Conservation (phyloP, 2,113 vertebrate genomes). For the Semnopithecus entellus region DNA sequence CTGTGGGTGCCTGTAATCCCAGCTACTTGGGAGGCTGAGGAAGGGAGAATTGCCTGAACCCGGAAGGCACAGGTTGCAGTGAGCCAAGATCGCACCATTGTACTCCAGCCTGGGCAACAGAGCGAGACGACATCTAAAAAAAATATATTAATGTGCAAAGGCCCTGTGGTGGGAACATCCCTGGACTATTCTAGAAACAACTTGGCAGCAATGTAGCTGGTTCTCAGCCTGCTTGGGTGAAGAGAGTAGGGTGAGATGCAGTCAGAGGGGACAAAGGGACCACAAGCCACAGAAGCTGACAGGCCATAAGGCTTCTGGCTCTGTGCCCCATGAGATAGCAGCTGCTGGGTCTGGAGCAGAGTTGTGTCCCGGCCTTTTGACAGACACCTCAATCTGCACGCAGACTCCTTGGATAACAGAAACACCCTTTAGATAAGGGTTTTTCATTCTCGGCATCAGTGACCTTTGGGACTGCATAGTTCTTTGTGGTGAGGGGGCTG, state of each 20-base stretch:
- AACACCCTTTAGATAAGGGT: background rate
- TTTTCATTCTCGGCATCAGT: background rate
- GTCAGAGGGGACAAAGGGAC: rapidly evolving
- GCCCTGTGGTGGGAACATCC: background rate
- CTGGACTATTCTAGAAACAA: background rate
- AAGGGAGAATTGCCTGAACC: too few relatives aligned
- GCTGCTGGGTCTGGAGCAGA: background rate
- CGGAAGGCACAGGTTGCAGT: too few relatives aligned
- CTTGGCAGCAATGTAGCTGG: rapidly evolving
- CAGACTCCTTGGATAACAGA: background rate
- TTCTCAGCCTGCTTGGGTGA: too few relatives aligned
- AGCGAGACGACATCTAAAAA: too few relatives aligned
- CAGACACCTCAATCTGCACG: background rate
- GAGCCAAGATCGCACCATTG: too few relatives aligned
- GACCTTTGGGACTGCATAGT: background rate
- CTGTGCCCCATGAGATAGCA: background rate
- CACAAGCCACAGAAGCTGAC: too few relatives aligned
- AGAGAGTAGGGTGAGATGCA: rapidly evolving
- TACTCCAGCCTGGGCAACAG: too few relatives aligned
- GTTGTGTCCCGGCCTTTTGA: background rate
- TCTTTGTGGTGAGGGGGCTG: background rate
- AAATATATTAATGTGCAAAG: background rate
- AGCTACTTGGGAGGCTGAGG: too few relatives aligned
- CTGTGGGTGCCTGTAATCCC: too few relatives aligned
- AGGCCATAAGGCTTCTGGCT: background rate